A percentile compares a stretch with the other conserved stretches of the same genome.
phyloP scores from a whole-genome alignment of 2,113 vertebrate genomes.

The Chascanopsetta lugubris region DNA sequence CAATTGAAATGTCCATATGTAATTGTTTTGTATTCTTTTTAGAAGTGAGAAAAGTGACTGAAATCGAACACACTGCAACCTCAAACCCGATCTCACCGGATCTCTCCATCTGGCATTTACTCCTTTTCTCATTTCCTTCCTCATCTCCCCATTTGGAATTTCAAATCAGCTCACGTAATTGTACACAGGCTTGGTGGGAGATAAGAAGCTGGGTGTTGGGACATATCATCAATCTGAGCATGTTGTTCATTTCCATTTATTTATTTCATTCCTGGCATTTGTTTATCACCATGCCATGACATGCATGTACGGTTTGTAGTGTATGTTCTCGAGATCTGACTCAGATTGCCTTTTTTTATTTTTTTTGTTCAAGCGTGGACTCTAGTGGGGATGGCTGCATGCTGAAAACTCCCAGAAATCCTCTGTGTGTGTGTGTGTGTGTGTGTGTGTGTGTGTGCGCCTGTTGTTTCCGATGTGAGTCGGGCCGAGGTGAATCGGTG shows the following conservation, averaged over 20 bases:
- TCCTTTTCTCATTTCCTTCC: constrained; percentile 23
- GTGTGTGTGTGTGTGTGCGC: constrained; percentile 3
- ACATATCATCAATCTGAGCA: constrained; percentile 57
- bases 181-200: constrained; percentile 44
- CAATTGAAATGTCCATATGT: no score
- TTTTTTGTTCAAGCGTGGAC: constrained; percentile 39
- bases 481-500: not conserved
- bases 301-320: constrained; percentile 30
- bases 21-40: no score
- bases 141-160: constrained; percentile 45
- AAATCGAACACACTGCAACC: no score
- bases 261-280: constrained; percentile 50
- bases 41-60: constrained; percentile 55
- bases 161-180: constrained; percentile 51
- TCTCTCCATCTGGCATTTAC: constrained; percentile 29
- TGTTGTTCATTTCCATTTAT: constrained; percentile 54
- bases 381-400: constrained; percentile 25
- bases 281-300: constrained; percentile 42
- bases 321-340: constrained; percentile 40
- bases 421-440: not conserved
- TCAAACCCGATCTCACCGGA: constrained; percentile 33
- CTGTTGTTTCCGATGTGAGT: not conserved
- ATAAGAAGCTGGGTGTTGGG: constrained; percentile 48
- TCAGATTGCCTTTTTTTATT: constrained; percentile 44
- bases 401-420: constrained; percentile 9